Conservation (phyloP, 2,888 invertebrate species). For the Emmelina monodactyla region DNA sequence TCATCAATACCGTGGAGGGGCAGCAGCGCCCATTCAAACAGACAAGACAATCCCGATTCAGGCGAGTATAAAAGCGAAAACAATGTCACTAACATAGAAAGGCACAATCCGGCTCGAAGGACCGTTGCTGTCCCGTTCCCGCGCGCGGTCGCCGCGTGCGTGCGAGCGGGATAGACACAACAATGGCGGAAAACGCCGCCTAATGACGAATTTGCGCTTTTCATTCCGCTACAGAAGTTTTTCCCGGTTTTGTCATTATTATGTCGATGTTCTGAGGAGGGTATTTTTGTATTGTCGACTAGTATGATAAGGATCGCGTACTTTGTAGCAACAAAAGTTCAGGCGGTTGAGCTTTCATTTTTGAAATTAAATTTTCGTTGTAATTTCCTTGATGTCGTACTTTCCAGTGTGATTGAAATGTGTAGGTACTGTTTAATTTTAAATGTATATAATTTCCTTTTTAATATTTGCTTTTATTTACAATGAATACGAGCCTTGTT, state of each 20-base stretch:
- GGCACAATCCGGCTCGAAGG: conserved; percentile 63
- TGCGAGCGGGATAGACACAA: conserved; percentile 36
- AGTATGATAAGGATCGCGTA: conserved; percentile 52
- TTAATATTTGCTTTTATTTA: too few species aligned
- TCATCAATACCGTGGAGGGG: conserved; percentile 58
- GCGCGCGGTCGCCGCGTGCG: conserved; percentile 19
- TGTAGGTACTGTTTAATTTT: too few species aligned
- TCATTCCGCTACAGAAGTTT: conserved; percentile 67
- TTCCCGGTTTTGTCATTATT: conserved; percentile 63
- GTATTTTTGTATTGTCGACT: conserved; percentile 44
- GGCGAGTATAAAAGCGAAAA: conserved; percentile 62
- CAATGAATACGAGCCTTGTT: too few species aligned
- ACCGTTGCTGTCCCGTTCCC: conserved; percentile 47
- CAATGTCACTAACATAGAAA: conserved; percentile 66
- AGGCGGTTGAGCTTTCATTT: conserved; percentile 17
- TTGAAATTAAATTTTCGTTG: conserved; percentile 19
- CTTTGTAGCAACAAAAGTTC: conserved; percentile 31
- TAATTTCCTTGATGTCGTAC: conserved; percentile 18
- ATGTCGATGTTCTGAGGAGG: conserved; percentile 58
- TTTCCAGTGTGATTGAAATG: too few species aligned
- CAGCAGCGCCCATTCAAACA: conserved; percentile 59
- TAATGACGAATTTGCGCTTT: conserved; percentile 68
- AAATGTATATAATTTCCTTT: too few species aligned
- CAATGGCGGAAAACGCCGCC: conserved; percentile 64
- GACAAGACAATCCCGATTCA: conserved; percentile 67